Evolutionary conservation across 1,140 invertebrate species (phyloP).

Genomic region (Aleiodes sp.): DNA sequence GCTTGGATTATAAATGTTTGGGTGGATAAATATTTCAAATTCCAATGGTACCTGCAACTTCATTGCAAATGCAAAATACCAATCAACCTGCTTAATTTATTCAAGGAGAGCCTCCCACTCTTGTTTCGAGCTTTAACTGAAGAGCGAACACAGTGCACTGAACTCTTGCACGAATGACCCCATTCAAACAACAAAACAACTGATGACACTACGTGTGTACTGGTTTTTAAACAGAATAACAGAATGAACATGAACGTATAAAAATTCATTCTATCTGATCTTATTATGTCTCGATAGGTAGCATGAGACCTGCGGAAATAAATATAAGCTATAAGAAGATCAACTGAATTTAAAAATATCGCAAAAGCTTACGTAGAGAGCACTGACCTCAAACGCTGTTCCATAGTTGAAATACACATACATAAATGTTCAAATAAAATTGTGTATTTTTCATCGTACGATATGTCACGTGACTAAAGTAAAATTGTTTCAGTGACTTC

Average conservation of each 20-base stretch:
- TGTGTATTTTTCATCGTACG: not conserved
- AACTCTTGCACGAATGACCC: constrained; percentile 28
- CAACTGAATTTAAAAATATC: constrained; percentile 18
- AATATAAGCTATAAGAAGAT: not conserved
- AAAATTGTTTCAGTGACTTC: not conserved
- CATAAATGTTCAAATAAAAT: too few species aligned
- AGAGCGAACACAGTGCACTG: not conserved
- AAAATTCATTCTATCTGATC: constrained; percentile 11
- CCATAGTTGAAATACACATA: not conserved
- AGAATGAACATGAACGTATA: not conserved
- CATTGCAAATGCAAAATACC: not conserved
- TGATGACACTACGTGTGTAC: not conserved
- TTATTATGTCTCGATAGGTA: constrained; percentile 24
- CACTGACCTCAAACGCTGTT: not conserved
- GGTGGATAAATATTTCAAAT: not conserved
- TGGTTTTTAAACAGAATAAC: not conserved
- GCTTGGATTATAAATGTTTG: too few species aligned
- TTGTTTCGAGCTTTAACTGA: not conserved
- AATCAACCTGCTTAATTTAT: constrained; percentile 12
- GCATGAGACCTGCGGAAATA: not conserved
- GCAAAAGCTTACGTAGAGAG: not conserved
- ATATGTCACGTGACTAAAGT: not conserved
- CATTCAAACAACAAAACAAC: not conserved
- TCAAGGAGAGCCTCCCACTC: not conserved
- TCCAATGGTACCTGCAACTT: not conserved